phyloP scores from a whole-genome alignment of 2,888 invertebrate genomes.

The Idaea straminata region DNA sequence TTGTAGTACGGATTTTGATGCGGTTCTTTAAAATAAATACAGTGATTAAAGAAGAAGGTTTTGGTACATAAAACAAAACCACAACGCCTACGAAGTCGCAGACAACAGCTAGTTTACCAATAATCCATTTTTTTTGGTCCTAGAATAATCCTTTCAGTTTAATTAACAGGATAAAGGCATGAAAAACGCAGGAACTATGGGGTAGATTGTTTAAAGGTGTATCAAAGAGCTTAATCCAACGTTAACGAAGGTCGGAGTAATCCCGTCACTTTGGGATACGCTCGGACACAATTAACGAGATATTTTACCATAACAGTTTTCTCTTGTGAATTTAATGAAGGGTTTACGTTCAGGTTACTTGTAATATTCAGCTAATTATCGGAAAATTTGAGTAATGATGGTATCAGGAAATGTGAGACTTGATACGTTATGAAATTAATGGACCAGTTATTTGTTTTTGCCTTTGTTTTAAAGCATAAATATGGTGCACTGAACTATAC shows the following conservation, averaged over 20 bases:
- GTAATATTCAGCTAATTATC: background rate
- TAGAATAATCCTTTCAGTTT: background rate
- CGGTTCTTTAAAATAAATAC: too few relatives aligned
- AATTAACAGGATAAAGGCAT: background rate
- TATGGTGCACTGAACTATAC: background rate
- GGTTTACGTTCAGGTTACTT: background rate
- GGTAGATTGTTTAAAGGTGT: conserved; percentile 32
- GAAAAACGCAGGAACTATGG: conserved; percentile 18
- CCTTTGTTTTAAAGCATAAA: background rate
- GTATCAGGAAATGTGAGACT: background rate
- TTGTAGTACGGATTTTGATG: too few relatives aligned
- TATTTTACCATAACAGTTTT: conserved; percentile 9
- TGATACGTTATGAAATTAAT: background rate
- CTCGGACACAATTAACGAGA: conserved; percentile 58
- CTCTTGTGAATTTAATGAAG: conserved; percentile 1
- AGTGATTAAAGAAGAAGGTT: too few relatives aligned
- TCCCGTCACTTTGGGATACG: conserved; percentile 42
- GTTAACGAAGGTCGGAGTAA: conserved; percentile 62
- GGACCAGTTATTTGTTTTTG: background rate
- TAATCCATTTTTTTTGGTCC: background rate
- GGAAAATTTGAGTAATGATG: background rate
- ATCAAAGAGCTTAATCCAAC: conserved; percentile 57
- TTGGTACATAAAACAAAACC: too few relatives aligned
- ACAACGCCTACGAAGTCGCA: too few relatives aligned
- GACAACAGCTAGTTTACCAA: too few relatives aligned